A percentile compares a stretch with the other conserved stretches of the same genome.
These are phyloP conservation scores for Chanos chanos DNA, from an alignment of 2,797 vertebrate species.

Conservation along the genomic window DNA sequence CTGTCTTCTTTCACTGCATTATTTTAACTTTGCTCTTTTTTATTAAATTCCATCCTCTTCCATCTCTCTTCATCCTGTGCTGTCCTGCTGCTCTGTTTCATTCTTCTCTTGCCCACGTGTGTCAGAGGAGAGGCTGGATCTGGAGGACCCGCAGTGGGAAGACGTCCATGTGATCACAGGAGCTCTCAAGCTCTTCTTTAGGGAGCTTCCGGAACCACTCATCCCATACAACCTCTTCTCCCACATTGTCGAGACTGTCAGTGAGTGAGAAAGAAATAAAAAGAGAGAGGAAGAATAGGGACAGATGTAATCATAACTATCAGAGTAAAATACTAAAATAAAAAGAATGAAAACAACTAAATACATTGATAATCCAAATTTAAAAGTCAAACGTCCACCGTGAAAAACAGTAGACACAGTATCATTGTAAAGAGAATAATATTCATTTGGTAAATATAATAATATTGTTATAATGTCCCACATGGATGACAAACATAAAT, in stretches of 20 bases:
- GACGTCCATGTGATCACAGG: slow-evolving; percentile 90
- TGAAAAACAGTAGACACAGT: too few relatives aligned
- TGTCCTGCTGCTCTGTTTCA: neutral
- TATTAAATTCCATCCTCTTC: slow-evolving; percentile 17
- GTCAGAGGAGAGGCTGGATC: slow-evolving; percentile 81
- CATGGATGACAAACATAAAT: too few relatives aligned
- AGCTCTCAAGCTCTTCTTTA: slow-evolving; percentile 90
- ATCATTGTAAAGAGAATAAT: too few relatives aligned
- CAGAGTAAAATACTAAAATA: too few relatives aligned
- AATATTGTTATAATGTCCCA: too few relatives aligned
- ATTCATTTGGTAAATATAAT: too few relatives aligned
- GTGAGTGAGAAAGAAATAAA: slow-evolving; percentile 66
- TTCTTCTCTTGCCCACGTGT: neutral
- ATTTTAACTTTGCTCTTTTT: neutral
- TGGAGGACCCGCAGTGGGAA: slow-evolving; percentile 85
- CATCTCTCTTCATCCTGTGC: neutral
- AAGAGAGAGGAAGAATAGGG: neutral
- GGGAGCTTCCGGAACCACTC: slow-evolving; percentile 88
- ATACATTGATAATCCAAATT: too few relatives aligned
- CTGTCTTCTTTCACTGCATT: neutral
- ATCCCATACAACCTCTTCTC: slow-evolving; percentile 76
- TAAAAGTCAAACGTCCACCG: too few relatives aligned
- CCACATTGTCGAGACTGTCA: slow-evolving; percentile 76
- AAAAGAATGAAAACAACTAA: too few relatives aligned
- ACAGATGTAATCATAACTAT: neutral